phyloP scores from a whole-genome alignment of 2,888 invertebrate genomes.

The Zaprionus bogoriensis region DNA sequence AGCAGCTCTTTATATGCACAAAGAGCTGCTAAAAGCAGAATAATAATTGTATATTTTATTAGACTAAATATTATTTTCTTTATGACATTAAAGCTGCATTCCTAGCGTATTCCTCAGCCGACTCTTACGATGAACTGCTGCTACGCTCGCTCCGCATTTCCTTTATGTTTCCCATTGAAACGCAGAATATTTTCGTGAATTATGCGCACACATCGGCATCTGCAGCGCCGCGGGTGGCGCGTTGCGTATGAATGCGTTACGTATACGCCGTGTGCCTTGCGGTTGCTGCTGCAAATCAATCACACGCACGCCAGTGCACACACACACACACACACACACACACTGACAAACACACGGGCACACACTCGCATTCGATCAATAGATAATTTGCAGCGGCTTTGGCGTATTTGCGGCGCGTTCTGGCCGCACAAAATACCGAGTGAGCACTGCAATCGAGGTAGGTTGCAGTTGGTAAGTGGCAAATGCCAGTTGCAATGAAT shows the following conservation, averaged over 20 bases:
- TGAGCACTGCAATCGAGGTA: conserved; percentile 18
- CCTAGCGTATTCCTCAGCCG: neutral
- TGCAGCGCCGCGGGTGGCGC: conserved; percentile 10
- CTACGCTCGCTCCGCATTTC: neutral
- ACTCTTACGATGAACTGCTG: too few relatives aligned
- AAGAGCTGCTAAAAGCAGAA: too few relatives aligned
- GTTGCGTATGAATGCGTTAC: conserved; percentile 12
- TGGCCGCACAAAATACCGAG: neutral
- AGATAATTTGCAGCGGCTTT: conserved; percentile 34
- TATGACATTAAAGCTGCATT: neutral
- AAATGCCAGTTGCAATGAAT: conserved; percentile 11
- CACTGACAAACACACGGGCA: neutral
- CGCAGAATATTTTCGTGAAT: conserved; percentile 13
- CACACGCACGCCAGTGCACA: too few relatives aligned
- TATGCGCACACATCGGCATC: conserved; percentile 7
- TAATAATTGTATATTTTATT: too few relatives aligned
- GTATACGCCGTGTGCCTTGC: conserved; percentile 13
- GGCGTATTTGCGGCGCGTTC: neutral
- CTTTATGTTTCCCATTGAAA: too few relatives aligned
- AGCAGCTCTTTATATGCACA: too few relatives aligned
- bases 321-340: neutral
- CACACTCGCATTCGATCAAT: conserved; percentile 24
- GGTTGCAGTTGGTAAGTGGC: conserved; percentile 1
- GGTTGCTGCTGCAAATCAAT: conserved; percentile 30
- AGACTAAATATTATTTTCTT: too few relatives aligned